Evolutionary conservation across 2,797 vertebrate species (phyloP).

Genomic region (Schizothorax lantsangensis): DNA sequence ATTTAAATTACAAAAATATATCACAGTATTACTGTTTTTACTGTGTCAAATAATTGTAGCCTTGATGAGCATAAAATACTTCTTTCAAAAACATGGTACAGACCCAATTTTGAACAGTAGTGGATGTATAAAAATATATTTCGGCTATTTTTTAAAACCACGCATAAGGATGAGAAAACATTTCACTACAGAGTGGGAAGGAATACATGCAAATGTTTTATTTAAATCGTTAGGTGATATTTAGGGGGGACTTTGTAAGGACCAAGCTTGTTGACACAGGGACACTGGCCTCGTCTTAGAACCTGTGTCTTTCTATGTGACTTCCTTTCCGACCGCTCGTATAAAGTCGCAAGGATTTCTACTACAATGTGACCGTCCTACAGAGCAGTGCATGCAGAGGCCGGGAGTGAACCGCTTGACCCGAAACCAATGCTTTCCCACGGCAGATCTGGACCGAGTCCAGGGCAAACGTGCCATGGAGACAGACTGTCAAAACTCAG

Average conservation of each 20-base stretch:
- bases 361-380: constrained; percentile 69
- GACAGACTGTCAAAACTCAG: constrained; percentile 58
- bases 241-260: no score
- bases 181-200: neutral
- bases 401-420: constrained; percentile 61
- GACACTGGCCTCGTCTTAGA: neutral
- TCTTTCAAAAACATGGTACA: neutral
- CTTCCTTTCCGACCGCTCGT: constrained; percentile 37
- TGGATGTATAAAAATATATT: neutral
- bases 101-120: neutral
- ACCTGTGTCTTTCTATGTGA: constrained; percentile 52
- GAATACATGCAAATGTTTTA: neutral
- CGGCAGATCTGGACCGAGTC: constrained; percentile 70
- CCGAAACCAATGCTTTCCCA: constrained; percentile 72
- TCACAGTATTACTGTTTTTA: neutral
- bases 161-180: neutral
- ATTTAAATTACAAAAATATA: neutral
- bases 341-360: constrained; percentile 38
- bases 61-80: neutral
- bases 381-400: constrained; percentile 65
- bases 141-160: neutral
- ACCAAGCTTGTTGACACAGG: neutral
- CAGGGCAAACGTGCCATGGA: constrained; percentile 47
- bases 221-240: neutral
- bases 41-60: neutral